Percentiles rank a stretch among this genome's conserved stretches.
These are phyloP conservation scores for Oncorhynchus clarkii DNA, from an alignment of 2,113 vertebrate species.

Conservation along the genomic window DNA sequence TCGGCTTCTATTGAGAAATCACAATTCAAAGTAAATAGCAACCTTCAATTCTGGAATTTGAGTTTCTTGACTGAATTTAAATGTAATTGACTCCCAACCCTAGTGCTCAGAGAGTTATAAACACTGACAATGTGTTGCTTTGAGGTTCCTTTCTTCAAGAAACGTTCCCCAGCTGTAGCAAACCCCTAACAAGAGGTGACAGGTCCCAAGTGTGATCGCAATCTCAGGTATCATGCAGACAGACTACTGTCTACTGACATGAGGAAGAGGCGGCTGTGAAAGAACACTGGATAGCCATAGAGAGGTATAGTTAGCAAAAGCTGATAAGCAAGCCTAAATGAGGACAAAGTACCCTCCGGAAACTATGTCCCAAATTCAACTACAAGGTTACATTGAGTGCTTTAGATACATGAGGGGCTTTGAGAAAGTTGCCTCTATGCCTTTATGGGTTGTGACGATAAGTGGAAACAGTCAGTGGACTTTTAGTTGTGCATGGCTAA, in stretches of 20 bases:
- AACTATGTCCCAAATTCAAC: not conserved
- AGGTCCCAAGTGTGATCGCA: not conserved
- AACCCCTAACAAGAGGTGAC: slow-evolving; percentile 10
- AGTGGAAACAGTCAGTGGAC: not conserved
- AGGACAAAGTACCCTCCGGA: not conserved
- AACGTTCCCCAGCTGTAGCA: not conserved
- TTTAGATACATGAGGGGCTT: not conserved
- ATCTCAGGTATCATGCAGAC: not conserved
- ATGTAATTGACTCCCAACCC: not conserved
- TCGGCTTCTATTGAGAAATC: too few relatives aligned
- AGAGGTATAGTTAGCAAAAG: not conserved
- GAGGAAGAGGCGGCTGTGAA: not conserved
- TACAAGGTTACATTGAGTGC: not conserved
- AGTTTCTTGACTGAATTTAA: not conserved
- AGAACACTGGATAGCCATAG: not conserved
- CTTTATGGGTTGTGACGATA: not conserved
- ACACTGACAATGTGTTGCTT: not conserved
- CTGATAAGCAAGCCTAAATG: not conserved
- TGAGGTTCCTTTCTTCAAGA: not conserved
- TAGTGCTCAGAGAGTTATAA: not conserved
- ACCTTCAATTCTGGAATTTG: too few relatives aligned
- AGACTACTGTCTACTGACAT: not conserved
- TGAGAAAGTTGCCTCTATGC: not conserved
- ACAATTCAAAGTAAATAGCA: too few relatives aligned
- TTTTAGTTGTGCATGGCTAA: not conserved